phyloP scores from a whole-genome alignment of 2,888 invertebrate genomes.

The Cantharis rustica region DNA sequence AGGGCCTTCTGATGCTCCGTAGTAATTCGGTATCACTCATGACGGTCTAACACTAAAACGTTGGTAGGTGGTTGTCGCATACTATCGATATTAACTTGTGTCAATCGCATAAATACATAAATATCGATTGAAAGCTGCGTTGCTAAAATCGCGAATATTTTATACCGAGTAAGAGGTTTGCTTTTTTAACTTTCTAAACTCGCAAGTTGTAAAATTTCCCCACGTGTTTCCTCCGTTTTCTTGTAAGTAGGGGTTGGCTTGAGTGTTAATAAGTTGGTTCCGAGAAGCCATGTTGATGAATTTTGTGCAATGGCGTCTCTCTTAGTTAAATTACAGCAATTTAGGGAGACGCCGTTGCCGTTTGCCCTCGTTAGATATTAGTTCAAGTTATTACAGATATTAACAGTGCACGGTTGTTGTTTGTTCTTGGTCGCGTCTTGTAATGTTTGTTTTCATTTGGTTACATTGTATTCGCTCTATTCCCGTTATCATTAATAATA shows the following conservation, averaged over 20 bases:
- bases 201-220: slow-evolving; percentile 19
- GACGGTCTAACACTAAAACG: slow-evolving; percentile 38
- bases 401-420: slow-evolving; percentile 43
- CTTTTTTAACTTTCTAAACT: slow-evolving; percentile 3
- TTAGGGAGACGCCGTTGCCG: slow-evolving; percentile 41
- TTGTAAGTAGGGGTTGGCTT: slow-evolving; percentile 34
- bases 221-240: slow-evolving; percentile 27
- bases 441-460: slow-evolving; percentile 43
- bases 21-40: slow-evolving; percentile 54
- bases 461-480: slow-evolving; percentile 39
- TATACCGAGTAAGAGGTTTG: slow-evolving; percentile 10
- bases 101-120: slow-evolving; percentile 10
- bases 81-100: slow-evolving; percentile 18
- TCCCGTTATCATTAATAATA: slow-evolving; percentile 46
- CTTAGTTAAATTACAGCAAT: slow-evolving; percentile 46
- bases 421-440: slow-evolving; percentile 48
- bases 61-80: slow-evolving; percentile 20
- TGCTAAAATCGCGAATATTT: slow-evolving; percentile 1
- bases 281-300: slow-evolving; percentile 45
- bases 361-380: slow-evolving; percentile 43
- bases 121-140: background rate
- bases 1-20: slow-evolving; percentile 53
- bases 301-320: slow-evolving; percentile 46
- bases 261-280: slow-evolving; percentile 37
- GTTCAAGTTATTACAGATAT: slow-evolving; percentile 46